Base-by-base conservation (phyloP, 2,797 vertebrate species). In the Brachyalestes nurse region DNA sequence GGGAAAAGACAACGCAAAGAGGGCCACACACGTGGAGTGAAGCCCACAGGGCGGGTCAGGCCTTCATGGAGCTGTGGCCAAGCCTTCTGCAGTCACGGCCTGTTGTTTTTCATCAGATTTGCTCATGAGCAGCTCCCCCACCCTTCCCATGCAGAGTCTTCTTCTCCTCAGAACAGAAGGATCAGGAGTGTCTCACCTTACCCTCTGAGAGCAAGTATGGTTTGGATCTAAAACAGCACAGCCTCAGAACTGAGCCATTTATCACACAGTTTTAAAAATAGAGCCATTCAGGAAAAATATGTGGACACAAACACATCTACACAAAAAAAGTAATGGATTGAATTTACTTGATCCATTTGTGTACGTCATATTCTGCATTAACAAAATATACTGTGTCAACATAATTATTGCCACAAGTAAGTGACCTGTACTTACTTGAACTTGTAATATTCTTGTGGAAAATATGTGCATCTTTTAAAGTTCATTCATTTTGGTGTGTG, bases 11-110 rank as follows among this genome's bases (percentile, higher is more conserved):
- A 28, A 65, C 28, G 21, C 10, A 16, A 62, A 55, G 16, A 64
- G 76, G 91, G 89, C 91, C 92, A 92, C 92, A 93, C 92, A 94
- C 89, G 87, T 83, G 85, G 91, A 88, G 84, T 62, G 82, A 89
- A 88, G 86, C 83, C 90, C 81, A 72, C 62, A 84, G 87, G 89
- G 86, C 86, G 86, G 88, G 87, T 90, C 84, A 86, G 88, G 87
- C 88, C 86, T 84, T 88, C 88, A 85, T 84, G 82, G 42, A 53
- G 78, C 64, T 51, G 49, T 78, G 79, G 53, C 45, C 67, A 40
- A 87, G 86, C 85, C 87, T 89, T 87, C 89, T 87, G 81, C 83
- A 79, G 85, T 79, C 82, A 90, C 89, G 86, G 85, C 70, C 71
- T 78, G 72, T 86, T 85, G 88, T 91, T 90, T 91, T 90, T 90